Evolutionary conservation across 1,140 invertebrate species (phyloP).

Genomic region (Plectrocnemia conspersa): DNA sequence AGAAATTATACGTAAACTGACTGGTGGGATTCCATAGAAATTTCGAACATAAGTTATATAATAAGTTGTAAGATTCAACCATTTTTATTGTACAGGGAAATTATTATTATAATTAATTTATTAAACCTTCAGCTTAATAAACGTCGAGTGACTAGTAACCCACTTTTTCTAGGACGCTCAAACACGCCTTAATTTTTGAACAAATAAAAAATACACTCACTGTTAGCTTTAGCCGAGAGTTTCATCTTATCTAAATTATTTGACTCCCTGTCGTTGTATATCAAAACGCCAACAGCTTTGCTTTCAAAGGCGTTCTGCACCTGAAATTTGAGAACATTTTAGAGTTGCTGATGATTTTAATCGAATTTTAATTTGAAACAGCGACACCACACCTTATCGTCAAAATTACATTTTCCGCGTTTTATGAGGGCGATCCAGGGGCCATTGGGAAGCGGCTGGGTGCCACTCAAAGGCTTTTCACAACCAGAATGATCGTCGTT

Average conservation of each 20-base stretch:
- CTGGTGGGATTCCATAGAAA: too few species aligned
- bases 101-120: too few species aligned
- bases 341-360: not conserved
- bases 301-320: conserved; percentile 64
- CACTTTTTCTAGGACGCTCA: too few species aligned
- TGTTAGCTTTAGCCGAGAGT: conserved; percentile 51
- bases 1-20: too few species aligned
- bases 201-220: conserved; percentile 54
- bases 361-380: not conserved
- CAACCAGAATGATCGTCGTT: conserved; percentile 62
- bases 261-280: conserved; percentile 68
- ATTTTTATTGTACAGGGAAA: too few species aligned
- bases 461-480: conserved; percentile 54
- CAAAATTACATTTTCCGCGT: conserved; percentile 69
- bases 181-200: too few species aligned
- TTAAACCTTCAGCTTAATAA: too few species aligned
- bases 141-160: too few species aligned
- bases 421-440: conserved; percentile 73
- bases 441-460: conserved; percentile 46
- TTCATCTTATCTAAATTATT: conserved; percentile 67
- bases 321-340: conserved; percentile 36
- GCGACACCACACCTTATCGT: conserved; percentile 56
- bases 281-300: conserved; percentile 67
- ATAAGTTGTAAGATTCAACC: too few species aligned
- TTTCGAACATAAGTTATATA: too few species aligned